Conservation (phyloP, 2,888 invertebrate species). For the Pollenia labialis region DNA sequence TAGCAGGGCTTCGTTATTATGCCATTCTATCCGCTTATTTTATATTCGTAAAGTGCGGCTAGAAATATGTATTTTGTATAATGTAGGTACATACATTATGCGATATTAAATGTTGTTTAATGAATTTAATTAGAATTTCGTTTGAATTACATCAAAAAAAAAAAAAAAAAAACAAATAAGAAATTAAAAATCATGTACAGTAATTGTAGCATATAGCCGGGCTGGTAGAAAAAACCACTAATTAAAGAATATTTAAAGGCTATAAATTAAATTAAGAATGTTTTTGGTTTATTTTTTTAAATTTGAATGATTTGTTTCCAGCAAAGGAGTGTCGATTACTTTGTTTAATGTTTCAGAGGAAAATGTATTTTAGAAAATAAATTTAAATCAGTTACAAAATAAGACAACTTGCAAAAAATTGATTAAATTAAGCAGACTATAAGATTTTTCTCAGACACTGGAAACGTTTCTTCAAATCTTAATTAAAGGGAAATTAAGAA, state of each 20-base stretch:
- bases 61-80: not conserved
- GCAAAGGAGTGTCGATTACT: too few relatives aligned
- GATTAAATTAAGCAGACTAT: too few relatives aligned
- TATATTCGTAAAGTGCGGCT: not conserved
- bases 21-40: not conserved
- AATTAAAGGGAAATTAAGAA: too few relatives aligned
- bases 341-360: too few relatives aligned
- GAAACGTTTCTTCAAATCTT: too few relatives aligned
- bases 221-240: slow-evolving; percentile 25
- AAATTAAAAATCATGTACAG: slow-evolving; percentile 4
- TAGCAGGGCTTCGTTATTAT: slow-evolving; percentile 31
- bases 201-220: slow-evolving; percentile 19
- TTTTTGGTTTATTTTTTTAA: not conserved
- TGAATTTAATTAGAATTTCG: not conserved
- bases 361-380: too few relatives aligned
- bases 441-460: too few relatives aligned
- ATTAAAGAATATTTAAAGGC: slow-evolving; percentile 21
- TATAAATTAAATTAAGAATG: slow-evolving; percentile 40
- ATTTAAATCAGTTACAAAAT: too few relatives aligned
- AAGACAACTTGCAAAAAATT: too few relatives aligned
- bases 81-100: not conserved
- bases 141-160: not conserved
- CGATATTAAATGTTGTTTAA: slow-evolving; percentile 23
- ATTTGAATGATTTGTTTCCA: too few relatives aligned
- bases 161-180: slow-evolving; percentile 3